Evolutionary conservation across 2,113 vertebrate genomes (phyloP).

Genomic region (Pituophis catenifer): DNA sequence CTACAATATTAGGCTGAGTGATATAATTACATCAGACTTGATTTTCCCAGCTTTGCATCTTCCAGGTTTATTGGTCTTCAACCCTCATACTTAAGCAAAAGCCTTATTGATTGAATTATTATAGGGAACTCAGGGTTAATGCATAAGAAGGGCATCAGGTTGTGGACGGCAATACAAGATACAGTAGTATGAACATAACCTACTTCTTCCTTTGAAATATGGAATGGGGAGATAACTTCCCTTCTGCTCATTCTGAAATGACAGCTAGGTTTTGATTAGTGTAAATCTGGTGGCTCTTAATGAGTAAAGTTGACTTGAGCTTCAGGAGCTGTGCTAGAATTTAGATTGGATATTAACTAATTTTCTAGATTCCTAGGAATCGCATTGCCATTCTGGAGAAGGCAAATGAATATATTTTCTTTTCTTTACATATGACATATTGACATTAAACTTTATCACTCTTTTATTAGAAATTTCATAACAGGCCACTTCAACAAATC

Average conservation of each 20-base stretch:
- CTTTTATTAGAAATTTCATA: slow-evolving; percentile 40
- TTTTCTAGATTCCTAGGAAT: neutral
- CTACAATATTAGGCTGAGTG: neutral
- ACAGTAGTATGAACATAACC: neutral
- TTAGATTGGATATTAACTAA: neutral
- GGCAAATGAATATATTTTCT: neutral
- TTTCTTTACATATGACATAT: slow-evolving; percentile 4
- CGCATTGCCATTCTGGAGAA: neutral
- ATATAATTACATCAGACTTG: neutral
- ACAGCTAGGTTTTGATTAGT: neutral
- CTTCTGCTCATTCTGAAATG: neutral
- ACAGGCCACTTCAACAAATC: slow-evolving; percentile 61
- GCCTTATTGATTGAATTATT: neutral
- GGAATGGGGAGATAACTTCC: no score
- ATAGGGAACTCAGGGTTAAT: neutral
- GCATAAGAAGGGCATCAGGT: neutral
- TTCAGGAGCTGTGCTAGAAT: neutral
- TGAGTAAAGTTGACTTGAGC: neutral
- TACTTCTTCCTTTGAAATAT: neutral
- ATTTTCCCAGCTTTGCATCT: neutral
- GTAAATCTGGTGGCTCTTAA: neutral
- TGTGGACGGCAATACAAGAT: neutral
- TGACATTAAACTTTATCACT: slow-evolving; percentile 21
- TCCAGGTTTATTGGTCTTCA: neutral
- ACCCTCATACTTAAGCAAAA: neutral